Evolutionary conservation across 2,888 invertebrate species (phyloP).

Genomic region (Acronicta psi): DNA sequence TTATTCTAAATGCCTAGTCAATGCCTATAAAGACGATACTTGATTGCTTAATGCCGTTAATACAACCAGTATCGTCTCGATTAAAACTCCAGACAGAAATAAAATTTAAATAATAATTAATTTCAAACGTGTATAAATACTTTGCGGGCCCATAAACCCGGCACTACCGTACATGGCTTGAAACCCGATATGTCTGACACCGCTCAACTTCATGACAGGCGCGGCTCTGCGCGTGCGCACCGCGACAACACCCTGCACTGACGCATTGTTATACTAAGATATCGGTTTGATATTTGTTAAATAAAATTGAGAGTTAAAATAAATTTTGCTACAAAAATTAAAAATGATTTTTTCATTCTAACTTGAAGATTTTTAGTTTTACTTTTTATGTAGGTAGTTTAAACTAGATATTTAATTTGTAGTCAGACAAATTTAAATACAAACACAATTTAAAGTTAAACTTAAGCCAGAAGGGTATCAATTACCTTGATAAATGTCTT

Average conservation of each 20-base stretch:
- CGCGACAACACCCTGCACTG: slow-evolving; percentile 37
- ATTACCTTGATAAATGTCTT: no score
- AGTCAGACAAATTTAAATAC: no score
- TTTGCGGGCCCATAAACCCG: slow-evolving; percentile 30
- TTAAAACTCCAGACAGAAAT: neutral
- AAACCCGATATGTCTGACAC: slow-evolving; percentile 63
- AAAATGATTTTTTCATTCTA: neutral
- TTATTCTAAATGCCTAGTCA: no score
- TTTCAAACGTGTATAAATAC: slow-evolving; percentile 38
- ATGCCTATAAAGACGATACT: no score
- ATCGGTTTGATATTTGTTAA: slow-evolving; percentile 30
- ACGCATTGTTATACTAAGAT: slow-evolving; percentile 43
- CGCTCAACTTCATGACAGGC: slow-evolving; percentile 55
- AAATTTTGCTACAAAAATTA: neutral
- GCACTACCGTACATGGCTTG: slow-evolving; percentile 57
- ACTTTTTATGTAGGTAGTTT: no score
- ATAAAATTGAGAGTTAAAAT: neutral
- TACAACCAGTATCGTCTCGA: no score
- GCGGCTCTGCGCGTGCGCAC: slow-evolving; percentile 53
- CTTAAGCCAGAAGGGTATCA: no score
- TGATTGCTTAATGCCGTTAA: no score
- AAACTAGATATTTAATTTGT: no score
- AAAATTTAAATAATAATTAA: slow-evolving; percentile 29
- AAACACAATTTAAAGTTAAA: no score
- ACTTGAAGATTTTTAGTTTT: neutral